These are phyloP conservation scores for Chrysoperla carnea DNA, from an alignment of 1,140 invertebrate genomes.

Conservation along the genomic window DNA sequence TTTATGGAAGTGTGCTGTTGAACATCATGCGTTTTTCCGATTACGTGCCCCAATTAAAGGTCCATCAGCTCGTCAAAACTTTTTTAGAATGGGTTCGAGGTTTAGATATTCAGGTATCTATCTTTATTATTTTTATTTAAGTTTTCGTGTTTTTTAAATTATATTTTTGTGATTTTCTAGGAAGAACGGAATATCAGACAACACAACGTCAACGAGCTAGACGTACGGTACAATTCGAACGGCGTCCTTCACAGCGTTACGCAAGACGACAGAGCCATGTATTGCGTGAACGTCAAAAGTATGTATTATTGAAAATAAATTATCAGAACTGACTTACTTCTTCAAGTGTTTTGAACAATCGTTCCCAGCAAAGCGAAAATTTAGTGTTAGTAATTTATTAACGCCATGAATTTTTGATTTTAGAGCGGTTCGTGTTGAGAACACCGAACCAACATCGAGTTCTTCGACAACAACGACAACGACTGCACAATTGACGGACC, in stretches of 20 bases:
- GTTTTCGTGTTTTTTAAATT: slow-evolving; percentile 1
- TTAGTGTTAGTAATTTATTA: too few species aligned
- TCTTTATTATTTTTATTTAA: slow-evolving; percentile 24
- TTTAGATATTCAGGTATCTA: slow-evolving; percentile 66
- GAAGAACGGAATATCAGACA: slow-evolving; percentile 91
- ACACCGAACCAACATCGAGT: slow-evolving; percentile 34
- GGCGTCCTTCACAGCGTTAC: slow-evolving; percentile 88
- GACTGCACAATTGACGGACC: slow-evolving; percentile 54
- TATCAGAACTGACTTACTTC: slow-evolving; percentile 10
- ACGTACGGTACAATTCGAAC: slow-evolving; percentile 85
- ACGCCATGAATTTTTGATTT: too few species aligned
- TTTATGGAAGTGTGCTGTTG: slow-evolving; percentile 98
- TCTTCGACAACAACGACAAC: slow-evolving; percentile 73
- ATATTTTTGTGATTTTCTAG: slow-evolving; percentile 14
- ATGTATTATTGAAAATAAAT: slow-evolving; percentile 20
- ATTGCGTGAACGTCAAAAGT: slow-evolving; percentile 37
- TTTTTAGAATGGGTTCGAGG: slow-evolving; percentile 91
- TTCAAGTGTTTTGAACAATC: too few species aligned
- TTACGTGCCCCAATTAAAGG: slow-evolving; percentile 79
- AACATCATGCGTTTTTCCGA: slow-evolving; percentile 97
- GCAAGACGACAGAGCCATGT: slow-evolving; percentile 63
- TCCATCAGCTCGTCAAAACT: slow-evolving; percentile 78
- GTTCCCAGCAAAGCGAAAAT: too few species aligned
- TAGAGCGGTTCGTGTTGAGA: too few species aligned
- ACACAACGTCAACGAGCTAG: slow-evolving; percentile 74